Percentiles rank a stretch among this genome's conserved stretches.
Conservation (phyloP, 2,888 invertebrate genomes). For the Drosophila rubida region DNA sequence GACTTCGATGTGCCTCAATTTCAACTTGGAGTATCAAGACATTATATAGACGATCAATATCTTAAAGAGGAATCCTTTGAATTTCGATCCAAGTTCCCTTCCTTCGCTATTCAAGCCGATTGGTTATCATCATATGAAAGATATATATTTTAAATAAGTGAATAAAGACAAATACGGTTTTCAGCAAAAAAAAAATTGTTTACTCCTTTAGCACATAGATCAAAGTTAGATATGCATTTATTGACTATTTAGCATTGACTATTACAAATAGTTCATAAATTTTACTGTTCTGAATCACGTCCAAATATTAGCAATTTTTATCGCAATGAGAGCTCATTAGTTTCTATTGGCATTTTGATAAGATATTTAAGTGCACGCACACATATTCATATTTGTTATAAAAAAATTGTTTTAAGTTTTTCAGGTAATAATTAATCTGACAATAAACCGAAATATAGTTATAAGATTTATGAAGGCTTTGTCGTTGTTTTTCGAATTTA, state of each 20-base stretch:
- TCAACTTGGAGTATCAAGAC: conserved; percentile 85
- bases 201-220: neutral
- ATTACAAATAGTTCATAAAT: neutral
- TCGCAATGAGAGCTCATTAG: neutral
- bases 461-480: too few relatives aligned
- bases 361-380: neutral
- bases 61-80: conserved; percentile 84
- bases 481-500: too few relatives aligned
- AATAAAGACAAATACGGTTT: neutral
- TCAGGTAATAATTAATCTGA: too few relatives aligned
- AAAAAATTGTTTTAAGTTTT: too few relatives aligned
- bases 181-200: neutral
- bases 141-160: conserved; percentile 33
- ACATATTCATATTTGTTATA: too few relatives aligned
- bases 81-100: conserved; percentile 73
- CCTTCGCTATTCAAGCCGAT: conserved; percentile 84
- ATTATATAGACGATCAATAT: conserved; percentile 84
- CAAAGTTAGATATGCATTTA: neutral
- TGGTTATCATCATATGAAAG: conserved; percentile 85
- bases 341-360: neutral
- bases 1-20: conserved; percentile 64
- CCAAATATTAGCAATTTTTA: neutral
- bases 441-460: too few relatives aligned
- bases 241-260: neutral
- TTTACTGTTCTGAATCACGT: neutral